Evolutionary conservation across 2,113 vertebrate species (phyloP).

Genomic region (Oenanthe oenanthe): DNA sequence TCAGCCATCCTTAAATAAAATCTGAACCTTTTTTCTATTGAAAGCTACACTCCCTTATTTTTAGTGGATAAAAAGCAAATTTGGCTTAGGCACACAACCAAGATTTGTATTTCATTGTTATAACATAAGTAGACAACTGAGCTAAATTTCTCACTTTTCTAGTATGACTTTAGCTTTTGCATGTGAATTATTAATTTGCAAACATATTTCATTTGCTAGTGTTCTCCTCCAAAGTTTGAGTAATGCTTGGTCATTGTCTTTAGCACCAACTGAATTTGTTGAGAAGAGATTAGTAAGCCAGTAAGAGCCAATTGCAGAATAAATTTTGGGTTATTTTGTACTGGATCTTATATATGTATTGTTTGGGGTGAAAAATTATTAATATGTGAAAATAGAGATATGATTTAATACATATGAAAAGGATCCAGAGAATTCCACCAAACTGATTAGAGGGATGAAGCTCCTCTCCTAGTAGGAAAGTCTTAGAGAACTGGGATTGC

Average conservation of each 20-base stretch:
- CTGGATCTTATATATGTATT: background rate
- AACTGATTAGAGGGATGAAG: background rate
- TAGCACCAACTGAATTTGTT: background rate
- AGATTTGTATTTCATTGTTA: background rate
- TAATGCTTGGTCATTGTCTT: background rate
- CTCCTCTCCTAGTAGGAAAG: background rate
- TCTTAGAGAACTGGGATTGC: background rate
- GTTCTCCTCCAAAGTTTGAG: background rate
- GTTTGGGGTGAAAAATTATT: background rate
- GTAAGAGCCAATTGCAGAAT: background rate
- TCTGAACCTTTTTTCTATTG: background rate
- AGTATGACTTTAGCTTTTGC: background rate
- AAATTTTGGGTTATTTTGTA: background rate
- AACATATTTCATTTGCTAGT: background rate
- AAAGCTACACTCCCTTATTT: background rate
- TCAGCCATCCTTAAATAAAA: background rate
- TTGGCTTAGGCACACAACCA: background rate
- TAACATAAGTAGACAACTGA: background rate
- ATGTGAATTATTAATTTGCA: background rate
- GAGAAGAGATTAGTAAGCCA: background rate
- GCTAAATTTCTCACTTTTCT: background rate
- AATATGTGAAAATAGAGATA: background rate
- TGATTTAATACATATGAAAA: background rate
- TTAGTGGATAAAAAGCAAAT: background rate
- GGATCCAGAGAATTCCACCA: background rate